These are phyloP conservation scores for Indicator indicator DNA, from an alignment of 2,113 vertebrate species.

Conservation along the genomic window DNA sequence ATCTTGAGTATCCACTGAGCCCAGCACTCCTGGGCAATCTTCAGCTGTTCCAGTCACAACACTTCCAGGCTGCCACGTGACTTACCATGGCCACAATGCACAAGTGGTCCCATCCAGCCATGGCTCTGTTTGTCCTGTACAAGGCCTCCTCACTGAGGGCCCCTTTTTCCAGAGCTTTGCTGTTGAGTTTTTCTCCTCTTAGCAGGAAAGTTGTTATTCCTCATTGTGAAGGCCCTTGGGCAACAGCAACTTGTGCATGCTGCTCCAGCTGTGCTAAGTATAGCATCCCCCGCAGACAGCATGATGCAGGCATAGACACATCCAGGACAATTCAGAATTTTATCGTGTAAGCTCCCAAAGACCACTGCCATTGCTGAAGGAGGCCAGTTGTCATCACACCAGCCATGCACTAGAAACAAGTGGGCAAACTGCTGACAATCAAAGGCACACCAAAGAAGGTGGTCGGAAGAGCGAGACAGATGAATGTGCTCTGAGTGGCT, in stretches of 20 bases:
- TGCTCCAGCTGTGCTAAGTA: neutral
- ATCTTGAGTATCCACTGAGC: neutral
- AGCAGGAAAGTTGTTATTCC: neutral
- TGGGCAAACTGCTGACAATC: neutral
- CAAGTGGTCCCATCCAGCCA: neutral
- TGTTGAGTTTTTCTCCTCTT: neutral
- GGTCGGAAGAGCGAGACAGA: neutral
- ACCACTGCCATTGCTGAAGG: neutral
- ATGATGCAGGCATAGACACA: neutral
- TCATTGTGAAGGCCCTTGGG: accelerated
- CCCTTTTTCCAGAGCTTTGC: neutral
- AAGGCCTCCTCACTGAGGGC: neutral
- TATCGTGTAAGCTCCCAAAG: neutral
- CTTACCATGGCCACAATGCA: accelerated
- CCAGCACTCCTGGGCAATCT: neutral
- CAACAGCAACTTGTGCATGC: neutral
- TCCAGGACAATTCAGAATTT: neutral
- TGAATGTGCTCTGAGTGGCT: neutral
- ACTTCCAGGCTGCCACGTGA: neutral
- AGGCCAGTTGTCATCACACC: neutral
- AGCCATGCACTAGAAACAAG: neutral
- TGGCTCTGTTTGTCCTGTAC: neutral
- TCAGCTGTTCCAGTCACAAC: neutral
- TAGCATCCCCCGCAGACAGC: neutral
- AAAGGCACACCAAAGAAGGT: neutral